These are phyloP conservation scores for Lonchura striata DNA, from an alignment of 2,113 vertebrate species.

Conservation along the genomic window DNA sequence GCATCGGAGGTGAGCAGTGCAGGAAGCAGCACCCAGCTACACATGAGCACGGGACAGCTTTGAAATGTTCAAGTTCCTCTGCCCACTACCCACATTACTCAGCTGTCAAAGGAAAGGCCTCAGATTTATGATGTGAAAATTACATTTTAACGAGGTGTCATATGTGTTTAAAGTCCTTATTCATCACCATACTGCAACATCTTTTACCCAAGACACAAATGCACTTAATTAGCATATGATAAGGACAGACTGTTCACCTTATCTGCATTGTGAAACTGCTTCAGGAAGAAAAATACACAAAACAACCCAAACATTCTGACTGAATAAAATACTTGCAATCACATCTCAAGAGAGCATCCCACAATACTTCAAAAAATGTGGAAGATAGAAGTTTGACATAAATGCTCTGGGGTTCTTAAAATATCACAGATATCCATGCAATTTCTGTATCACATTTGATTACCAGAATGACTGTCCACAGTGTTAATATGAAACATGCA, in stretches of 20 bases:
- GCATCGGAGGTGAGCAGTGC: rapidly evolving
- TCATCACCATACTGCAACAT: slow-evolving; percentile 69
- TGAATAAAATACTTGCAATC: not conserved
- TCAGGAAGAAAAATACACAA: not conserved
- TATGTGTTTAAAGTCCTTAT: slow-evolving; percentile 79
- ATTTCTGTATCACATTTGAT: not conserved
- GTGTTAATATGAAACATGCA: not conserved
- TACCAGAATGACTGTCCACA: not conserved
- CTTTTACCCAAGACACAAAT: slow-evolving; percentile 65
- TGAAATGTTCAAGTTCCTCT: slow-evolving; percentile 55
- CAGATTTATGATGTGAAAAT: slow-evolving; percentile 78
- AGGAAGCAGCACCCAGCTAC: slow-evolving; percentile 15
- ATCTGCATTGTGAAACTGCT: slow-evolving; percentile 60
- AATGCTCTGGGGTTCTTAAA: not conserved
- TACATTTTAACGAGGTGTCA: slow-evolving; percentile 81
- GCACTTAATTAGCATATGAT: slow-evolving; percentile 74
- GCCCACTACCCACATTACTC: slow-evolving; percentile 70
- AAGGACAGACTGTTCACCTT: slow-evolving; percentile 70
- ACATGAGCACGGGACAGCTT: slow-evolving; percentile 29
- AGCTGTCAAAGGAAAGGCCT: slow-evolving; percentile 71
- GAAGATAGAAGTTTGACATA: not conserved
- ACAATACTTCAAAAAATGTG: not conserved
- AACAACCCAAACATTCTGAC: not conserved
- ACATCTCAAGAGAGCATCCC: not conserved
- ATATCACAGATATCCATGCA: not conserved